Base-by-base conservation (phyloP, 2,113 vertebrate species). In the Nibea coibor region DNA sequence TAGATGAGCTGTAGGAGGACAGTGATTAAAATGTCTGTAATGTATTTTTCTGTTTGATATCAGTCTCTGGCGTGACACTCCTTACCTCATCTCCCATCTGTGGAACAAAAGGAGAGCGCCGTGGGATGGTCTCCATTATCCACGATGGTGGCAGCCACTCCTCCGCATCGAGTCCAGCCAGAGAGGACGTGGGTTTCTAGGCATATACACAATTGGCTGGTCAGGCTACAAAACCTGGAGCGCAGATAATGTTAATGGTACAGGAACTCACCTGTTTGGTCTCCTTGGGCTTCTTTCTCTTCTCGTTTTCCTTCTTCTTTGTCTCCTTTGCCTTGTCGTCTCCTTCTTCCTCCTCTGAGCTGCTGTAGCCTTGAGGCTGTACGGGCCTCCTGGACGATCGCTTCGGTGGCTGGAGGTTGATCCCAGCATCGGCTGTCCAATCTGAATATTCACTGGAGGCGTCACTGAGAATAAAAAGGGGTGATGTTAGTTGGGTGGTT, bases 31-130 rank as follows among this genome's bases (percentile, higher is more conserved):
- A 61, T 19, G 1, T 4, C 14, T 24, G 11, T 57, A 6, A 56
- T 24, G 7, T 20, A 15, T 14, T 17, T 47, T 47, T 51, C 48
- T 51, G 59, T 59, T 75, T 35, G 22, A 24, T 2, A 2, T 48
- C 17, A 47, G 6, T 6, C 5, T 35, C 5, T 6, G 6, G 12
- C 26, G 48, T 19, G 4, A 54, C 26, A n/a, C 3, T 20, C 15
- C 57, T 87, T 95, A 99, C 98, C 96, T 99, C 98, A 80, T 99
- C 98, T 65, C 98, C 98, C 98, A 99, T 99, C 81, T 99, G 98
- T 1, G 98, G 98, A 57, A 99, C 97, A 67, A 99, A 99, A 6
- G 98, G 98, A 6, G 97, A 99, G 69, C 96, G 96, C 7, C 94
- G 95, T 9, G 98, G 98, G 56, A 97, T 93, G 4, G 97, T 97